Base-by-base conservation (phyloP, 2,888 invertebrate genomes). In the Melanchra persicariae region DNA sequence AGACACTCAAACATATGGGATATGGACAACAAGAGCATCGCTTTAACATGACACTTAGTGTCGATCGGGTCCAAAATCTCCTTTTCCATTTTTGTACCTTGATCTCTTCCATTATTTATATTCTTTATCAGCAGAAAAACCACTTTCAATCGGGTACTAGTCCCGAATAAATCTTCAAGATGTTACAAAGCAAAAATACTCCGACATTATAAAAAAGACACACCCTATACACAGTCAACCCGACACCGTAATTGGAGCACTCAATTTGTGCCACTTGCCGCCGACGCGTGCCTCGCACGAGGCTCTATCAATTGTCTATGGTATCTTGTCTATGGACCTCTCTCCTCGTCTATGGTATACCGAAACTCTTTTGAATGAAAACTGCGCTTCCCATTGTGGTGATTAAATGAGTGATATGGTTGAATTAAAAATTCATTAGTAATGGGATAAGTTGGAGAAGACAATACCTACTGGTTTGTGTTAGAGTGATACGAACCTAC, bases 221-320 rank as follows among this genome's bases (percentile, higher is more conserved):
- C 88, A 86, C 1, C 70, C 89, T 90, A 77, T 91, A 88, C n/a
- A 65, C 70, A 85, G 86, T 87, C 85, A 92, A 94, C 88, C 85
- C 90, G 92, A 94, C 89, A 92, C 93, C 87, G 95, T 95, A 95
- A 96, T 95, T 94, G 95, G 95, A 96, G 95, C 94, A 93, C 94
- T 96, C 95, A 95, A 95, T 96, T 96, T 94, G 94, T 92, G 90
- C 91, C 92, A 91, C 93, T 93, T 87, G 87, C 89, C 87, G 89
- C 87, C 90, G 91, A 79, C 92, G 90, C 91, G 92, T 90, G 92
- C 84, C 88, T 81, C 69, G 72, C 91, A 87, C 89, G 87, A 88
- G 89, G 81, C 89, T 77, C 89, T 89, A 87, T 91, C 93, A 91
- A 93, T 94, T 94, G 93, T 95, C 93, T 92, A 90, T 91, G 90